Conservation (phyloP, 2,797 vertebrate genomes). For the Peromyscus eremicus region DNA sequence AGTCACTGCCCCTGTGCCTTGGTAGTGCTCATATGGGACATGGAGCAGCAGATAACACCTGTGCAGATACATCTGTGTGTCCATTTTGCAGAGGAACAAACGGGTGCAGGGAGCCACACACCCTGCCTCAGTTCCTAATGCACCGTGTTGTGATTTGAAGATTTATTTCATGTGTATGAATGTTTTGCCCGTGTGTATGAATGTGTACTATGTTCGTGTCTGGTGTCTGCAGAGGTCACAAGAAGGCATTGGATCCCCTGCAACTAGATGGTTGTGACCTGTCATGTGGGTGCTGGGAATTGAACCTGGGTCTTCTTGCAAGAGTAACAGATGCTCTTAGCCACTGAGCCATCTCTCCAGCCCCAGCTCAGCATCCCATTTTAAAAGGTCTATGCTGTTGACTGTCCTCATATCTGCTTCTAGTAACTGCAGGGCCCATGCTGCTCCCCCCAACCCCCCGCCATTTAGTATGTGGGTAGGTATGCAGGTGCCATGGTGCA, state of each 20-base stretch:
- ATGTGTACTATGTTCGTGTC: not conserved
- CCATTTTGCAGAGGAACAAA: not conserved
- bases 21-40: rapidly evolving
- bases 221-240: not conserved
- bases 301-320: not conserved
- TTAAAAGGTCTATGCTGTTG: not conserved
- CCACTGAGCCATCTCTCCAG: not conserved
- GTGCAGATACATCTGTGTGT: rapidly evolving
- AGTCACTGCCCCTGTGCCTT: not conserved
- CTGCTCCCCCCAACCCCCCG: too few species aligned
- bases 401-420: not conserved
- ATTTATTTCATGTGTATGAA: not conserved
- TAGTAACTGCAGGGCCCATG: rapidly evolving
- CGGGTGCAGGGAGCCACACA: rapidly evolving
- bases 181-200: not conserved
- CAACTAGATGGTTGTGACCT: not conserved
- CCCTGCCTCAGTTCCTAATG: not conserved
- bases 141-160: too few species aligned
- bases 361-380: not conserved
- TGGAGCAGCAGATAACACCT: not conserved
- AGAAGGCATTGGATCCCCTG: too few species aligned
- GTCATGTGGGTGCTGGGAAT: not conserved
- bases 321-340: not conserved
- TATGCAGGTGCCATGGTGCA: not conserved
- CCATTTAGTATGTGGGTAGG: not conserved